Percentiles rank a stretch among this genome's conserved stretches.
Evolutionary conservation across 2,888 invertebrate species (phyloP).

Genomic region (Thecocarcelia acutangulata): DNA sequence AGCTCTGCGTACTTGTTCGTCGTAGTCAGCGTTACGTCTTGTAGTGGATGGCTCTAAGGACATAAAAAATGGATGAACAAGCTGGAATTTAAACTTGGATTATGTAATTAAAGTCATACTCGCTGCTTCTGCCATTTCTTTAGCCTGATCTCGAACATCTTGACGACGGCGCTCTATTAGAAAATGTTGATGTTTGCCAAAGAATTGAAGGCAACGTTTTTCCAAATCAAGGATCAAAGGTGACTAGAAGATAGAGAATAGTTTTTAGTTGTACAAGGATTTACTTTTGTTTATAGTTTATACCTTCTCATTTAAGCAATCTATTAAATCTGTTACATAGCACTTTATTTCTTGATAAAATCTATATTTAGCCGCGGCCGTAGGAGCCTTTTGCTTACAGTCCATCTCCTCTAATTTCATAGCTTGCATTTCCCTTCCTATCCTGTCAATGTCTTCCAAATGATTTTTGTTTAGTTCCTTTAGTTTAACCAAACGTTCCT

Average conservation of each 20-base stretch:
- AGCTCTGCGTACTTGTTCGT: constrained; percentile 89
- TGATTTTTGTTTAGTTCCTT: constrained; percentile 83
- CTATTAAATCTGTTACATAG: constrained; percentile 97
- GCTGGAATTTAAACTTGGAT: not conserved
- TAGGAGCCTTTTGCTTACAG: constrained; percentile 81
- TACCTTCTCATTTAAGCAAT: constrained; percentile 98
- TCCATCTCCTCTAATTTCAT: constrained; percentile 82
- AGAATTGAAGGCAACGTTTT: constrained; percentile 87
- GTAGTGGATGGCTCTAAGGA: constrained; percentile 72
- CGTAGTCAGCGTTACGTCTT: constrained; percentile 83
- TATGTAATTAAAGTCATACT: constrained; percentile 82
- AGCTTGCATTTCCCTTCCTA: constrained; percentile 80
- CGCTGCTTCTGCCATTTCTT: constrained; percentile 89
- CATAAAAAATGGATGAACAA: not conserved
- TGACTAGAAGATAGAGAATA: constrained; percentile 81
- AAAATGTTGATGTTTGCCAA: constrained; percentile 88
- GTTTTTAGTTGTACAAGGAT: not conserved
- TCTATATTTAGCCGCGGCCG: constrained; percentile 90
- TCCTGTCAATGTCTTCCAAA: constrained; percentile 80
- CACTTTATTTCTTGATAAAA: constrained; percentile 98
- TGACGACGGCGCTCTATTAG: constrained; percentile 92
- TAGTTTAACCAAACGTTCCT: constrained; percentile 83
- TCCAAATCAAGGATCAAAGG: constrained; percentile 90
- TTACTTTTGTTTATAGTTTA: not conserved
- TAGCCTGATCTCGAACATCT: constrained; percentile 96